Evolutionary conservation across 2,113 vertebrate genomes (phyloP).

Genomic region (Gasterosteus aculeatus): DNA sequence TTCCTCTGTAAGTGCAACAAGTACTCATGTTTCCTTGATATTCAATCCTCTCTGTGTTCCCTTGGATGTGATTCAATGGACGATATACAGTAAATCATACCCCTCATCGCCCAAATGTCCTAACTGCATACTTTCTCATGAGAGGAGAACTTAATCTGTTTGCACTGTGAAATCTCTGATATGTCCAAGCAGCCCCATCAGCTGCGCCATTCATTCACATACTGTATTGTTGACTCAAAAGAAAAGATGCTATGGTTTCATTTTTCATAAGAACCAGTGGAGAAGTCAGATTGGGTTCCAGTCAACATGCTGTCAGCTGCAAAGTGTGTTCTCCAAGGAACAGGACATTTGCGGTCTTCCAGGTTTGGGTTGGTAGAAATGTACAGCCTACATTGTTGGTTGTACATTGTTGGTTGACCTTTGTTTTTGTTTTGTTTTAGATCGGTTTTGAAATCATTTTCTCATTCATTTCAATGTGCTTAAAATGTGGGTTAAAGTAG

Average conservation of each 20-base stretch:
- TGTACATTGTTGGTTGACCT: neutral
- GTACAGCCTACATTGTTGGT: neutral
- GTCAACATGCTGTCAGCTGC: slow-evolving; percentile 52
- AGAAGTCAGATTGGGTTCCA: slow-evolving; percentile 55
- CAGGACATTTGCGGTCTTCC: slow-evolving; percentile 37
- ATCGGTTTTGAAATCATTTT: neutral
- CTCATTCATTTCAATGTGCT: neutral
- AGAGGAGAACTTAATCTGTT: slow-evolving; percentile 68
- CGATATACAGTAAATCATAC: slow-evolving; percentile 61
- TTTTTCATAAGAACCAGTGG: slow-evolving; percentile 23
- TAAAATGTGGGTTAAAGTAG: too few relatives aligned
- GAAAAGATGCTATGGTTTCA: slow-evolving; percentile 64
- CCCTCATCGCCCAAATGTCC: slow-evolving; percentile 54
- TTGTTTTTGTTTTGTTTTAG: neutral
- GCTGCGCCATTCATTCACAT: slow-evolving; percentile 75
- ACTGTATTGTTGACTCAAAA: slow-evolving; percentile 73
- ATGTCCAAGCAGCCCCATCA: slow-evolving; percentile 65
- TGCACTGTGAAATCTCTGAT: slow-evolving; percentile 71
- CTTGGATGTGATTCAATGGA: slow-evolving; percentile 52
- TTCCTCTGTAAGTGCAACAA: neutral
- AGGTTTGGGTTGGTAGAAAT: slow-evolving; percentile 29
- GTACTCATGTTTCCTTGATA: slow-evolving; percentile 42
- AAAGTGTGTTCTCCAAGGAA: slow-evolving; percentile 49
- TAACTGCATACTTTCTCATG: slow-evolving; percentile 76
- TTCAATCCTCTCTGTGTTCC: slow-evolving; percentile 49